A percentile compares a stretch with the other conserved stretches of the same genome.
These are phyloP conservation scores for Dendropsophus ebraccatus DNA, from an alignment of 2,113 vertebrate species.

Conservation along the genomic window DNA sequence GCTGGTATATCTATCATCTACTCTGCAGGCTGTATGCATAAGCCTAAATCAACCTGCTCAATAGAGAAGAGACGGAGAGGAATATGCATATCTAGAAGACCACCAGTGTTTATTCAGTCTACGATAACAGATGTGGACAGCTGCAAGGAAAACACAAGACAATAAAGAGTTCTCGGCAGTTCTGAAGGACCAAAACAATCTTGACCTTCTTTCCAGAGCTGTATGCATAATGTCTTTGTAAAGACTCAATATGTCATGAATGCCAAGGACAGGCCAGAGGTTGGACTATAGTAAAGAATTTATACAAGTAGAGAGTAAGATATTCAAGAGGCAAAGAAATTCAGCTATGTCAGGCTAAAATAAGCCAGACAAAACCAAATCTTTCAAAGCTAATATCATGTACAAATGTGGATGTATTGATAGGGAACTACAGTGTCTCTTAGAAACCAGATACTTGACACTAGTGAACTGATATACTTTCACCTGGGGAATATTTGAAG, in stretches of 20 bases:
- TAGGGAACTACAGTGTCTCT: too few species aligned
- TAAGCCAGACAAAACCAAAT: neutral
- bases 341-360: neutral
- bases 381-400: too few species aligned
- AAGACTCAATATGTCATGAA: neutral
- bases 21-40: constrained; percentile 32
- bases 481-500: too few species aligned
- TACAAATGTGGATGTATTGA: too few species aligned
- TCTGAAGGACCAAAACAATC: neutral
- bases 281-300: neutral
- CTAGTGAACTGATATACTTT: too few species aligned
- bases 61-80: neutral
- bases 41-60: constrained; percentile 16
- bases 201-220: neutral
- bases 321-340: neutral
- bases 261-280: neutral
- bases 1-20: constrained; percentile 41
- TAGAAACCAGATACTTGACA: too few species aligned
- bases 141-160: constrained; percentile 1
- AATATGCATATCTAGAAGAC: constrained; percentile 9
- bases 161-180: neutral
- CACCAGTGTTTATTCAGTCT: constrained; percentile 33
- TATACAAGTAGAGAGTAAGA: neutral
- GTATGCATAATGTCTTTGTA: neutral
- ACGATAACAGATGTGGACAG: constrained; percentile 38